Evolutionary conservation across 2,888 invertebrate genomes (phyloP), one percentile per base, ranked within the genome.

Genomic region (Nezara viridula): DNA sequence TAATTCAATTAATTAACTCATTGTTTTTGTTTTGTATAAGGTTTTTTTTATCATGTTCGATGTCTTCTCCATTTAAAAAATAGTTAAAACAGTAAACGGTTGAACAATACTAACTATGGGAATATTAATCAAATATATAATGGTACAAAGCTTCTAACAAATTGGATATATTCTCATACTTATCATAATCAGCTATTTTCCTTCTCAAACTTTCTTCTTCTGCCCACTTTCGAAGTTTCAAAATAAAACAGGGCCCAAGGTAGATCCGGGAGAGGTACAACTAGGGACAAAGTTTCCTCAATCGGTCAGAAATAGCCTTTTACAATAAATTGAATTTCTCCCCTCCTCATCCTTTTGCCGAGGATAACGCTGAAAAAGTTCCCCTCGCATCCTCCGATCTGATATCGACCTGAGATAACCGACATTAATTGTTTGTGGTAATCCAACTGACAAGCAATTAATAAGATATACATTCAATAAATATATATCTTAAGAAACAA

Each of bases 221-320:
- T 60, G 14, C 2, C 27, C 60, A 19, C 19, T 16, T 19, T 7
- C 19, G 5, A 37, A 37, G 66, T 73, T 73, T 19, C 66, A 37
- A 37, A 73, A 73, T 73, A 73, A 73, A 73, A 21, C 32, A 37
- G 32, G 37, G 9, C 12, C 32, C 19, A 10, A 37, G 66, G 37
- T 21, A 21, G 66, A 73, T 32, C 66, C 7, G 32, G 14, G 37
- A 37, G 66, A 60, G 60, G 60, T 60, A 60, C 27, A 21, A 32
- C 27, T 5, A 60, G 66, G 37, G 32, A 73, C 66, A 73, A 73
- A 73, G 66, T 73, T 73, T 73, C 37, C 37, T 37, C 16, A 37
- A 73, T 73, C 66, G 66, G 66, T 73, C 66, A 73, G 37, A 37
- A 73, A 73, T 73, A 73, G 66, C 66, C 66, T 37, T 37, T 73